A percentile compares a stretch with the other conserved stretches of the same genome.
Evolutionary conservation across 2,888 invertebrate genomes (phyloP).

Genomic region (Cryptophagus acutangulus): DNA sequence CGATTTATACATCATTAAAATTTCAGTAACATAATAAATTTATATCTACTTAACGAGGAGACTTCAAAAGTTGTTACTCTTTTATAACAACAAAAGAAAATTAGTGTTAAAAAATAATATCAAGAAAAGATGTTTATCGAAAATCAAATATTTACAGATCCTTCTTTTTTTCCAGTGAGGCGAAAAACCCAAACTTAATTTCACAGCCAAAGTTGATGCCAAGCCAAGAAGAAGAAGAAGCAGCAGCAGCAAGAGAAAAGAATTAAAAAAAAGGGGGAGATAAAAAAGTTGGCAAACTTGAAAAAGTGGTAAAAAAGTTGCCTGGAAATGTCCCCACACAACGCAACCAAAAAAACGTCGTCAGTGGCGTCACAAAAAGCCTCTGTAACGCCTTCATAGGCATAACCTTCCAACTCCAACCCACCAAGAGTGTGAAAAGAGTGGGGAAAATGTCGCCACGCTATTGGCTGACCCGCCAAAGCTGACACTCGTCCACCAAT

Average conservation of each 20-base stretch:
- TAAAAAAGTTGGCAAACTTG: constrained; percentile 3
- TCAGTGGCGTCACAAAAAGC: constrained; percentile 42
- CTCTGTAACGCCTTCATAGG: constrained; percentile 46
- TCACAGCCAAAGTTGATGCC: neutral
- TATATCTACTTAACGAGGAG: no score
- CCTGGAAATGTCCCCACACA: constrained; percentile 23
- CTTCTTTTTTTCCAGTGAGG: neutral
- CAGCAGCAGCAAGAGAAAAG: no score
- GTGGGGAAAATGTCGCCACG: constrained; percentile 47
- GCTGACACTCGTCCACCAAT: constrained; percentile 45
- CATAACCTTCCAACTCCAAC: constrained; percentile 46
- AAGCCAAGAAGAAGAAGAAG: neutral
- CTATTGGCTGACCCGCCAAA: constrained; percentile 44
- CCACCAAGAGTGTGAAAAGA: constrained; percentile 48
- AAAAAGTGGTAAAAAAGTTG: constrained; percentile 5
- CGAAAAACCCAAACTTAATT: constrained; percentile 5
- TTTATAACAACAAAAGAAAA: no score
- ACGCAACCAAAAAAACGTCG: constrained; percentile 11
- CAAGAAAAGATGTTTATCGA: no score
- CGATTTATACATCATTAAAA: no score
- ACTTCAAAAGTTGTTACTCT: no score
- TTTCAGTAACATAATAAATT: no score
- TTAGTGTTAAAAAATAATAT: no score
- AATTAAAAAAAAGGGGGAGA: constrained; percentile 1
- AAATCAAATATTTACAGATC: constrained; percentile 7